These are phyloP conservation scores for Propsilocerus akamusi DNA, from an alignment of 1,140 invertebrate genomes.

Conservation along the genomic window DNA sequence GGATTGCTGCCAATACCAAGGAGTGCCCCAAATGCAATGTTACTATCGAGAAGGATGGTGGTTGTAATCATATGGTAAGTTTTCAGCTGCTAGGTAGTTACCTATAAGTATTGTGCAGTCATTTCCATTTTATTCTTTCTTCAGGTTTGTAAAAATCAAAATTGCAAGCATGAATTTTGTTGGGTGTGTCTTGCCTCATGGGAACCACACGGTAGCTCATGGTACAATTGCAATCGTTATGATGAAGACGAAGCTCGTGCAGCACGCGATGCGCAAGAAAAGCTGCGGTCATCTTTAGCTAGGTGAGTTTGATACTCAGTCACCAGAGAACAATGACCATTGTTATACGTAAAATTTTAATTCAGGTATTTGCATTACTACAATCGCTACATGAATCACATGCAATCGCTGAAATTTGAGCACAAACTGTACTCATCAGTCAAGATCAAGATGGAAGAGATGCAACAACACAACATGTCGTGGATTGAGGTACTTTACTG, in stretches of 20 bases:
- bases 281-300: slow-evolving; percentile 63
- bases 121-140: not conserved
- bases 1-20: slow-evolving; percentile 99
- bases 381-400: slow-evolving; percentile 98
- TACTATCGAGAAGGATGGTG: slow-evolving; percentile 95
- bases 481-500: slow-evolving; percentile 93
- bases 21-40: slow-evolving; percentile 98
- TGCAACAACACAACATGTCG: slow-evolving; percentile 99
- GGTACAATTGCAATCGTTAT: slow-evolving; percentile 98
- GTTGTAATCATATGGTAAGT: slow-evolving; percentile 91
- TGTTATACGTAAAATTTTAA: no score
- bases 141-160: slow-evolving; percentile 85
- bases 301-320: no score
- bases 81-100: not conserved
- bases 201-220: slow-evolving; percentile 96
- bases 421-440: slow-evolving; percentile 87
- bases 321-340: no score
- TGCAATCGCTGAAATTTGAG: slow-evolving; percentile 97
- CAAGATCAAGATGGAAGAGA: slow-evolving; percentile 98
- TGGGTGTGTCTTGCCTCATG: slow-evolving; percentile 98
- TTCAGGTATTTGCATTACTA: slow-evolving; percentile 95
- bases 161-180: slow-evolving; percentile 96
- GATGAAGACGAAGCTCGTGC: slow-evolving; percentile 94
- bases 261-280: slow-evolving; percentile 89
- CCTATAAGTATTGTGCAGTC: not conserved